phyloP scores from a whole-genome alignment of 1,140 invertebrate species.

The Thaumatotibia leucotreta region DNA sequence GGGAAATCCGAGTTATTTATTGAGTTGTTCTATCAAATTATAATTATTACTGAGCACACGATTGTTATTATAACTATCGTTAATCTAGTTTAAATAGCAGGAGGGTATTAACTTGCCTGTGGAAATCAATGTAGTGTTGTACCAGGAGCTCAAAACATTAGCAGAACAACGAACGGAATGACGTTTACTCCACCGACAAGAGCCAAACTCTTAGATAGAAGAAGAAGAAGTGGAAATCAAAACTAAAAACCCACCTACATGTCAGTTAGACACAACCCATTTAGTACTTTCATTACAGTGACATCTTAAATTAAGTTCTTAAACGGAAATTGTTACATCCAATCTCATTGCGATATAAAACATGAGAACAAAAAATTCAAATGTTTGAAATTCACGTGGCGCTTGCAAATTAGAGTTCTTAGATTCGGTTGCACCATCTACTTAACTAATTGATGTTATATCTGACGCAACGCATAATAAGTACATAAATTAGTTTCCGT shows the following conservation, averaged over 20 bases:
- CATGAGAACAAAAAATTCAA: neutral
- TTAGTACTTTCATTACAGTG: neutral
- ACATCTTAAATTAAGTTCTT: neutral
- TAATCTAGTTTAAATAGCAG: too few species aligned
- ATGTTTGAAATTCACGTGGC: neutral
- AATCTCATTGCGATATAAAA: neutral
- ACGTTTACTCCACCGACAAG: too few species aligned
- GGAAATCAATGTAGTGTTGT: too few species aligned
- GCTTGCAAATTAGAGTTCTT: neutral
- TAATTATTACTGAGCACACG: neutral
- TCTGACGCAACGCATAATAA: slow-evolving; percentile 12
- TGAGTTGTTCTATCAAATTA: neutral
- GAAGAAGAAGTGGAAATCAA: neutral
- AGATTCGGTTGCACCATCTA: neutral
- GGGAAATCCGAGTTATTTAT: neutral
- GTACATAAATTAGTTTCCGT: slow-evolving; percentile 54
- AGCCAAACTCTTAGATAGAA: too few species aligned
- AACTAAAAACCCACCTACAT: neutral
- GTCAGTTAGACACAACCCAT: neutral
- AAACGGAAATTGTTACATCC: neutral
- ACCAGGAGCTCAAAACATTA: too few species aligned
- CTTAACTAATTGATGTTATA: slow-evolving; percentile 13
- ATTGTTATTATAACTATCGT: too few species aligned
- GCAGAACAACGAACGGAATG: too few species aligned
- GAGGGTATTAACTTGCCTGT: too few species aligned